Base-by-base conservation (phyloP, 2,888 invertebrate species). In the Diabrotica balteata region DNA sequence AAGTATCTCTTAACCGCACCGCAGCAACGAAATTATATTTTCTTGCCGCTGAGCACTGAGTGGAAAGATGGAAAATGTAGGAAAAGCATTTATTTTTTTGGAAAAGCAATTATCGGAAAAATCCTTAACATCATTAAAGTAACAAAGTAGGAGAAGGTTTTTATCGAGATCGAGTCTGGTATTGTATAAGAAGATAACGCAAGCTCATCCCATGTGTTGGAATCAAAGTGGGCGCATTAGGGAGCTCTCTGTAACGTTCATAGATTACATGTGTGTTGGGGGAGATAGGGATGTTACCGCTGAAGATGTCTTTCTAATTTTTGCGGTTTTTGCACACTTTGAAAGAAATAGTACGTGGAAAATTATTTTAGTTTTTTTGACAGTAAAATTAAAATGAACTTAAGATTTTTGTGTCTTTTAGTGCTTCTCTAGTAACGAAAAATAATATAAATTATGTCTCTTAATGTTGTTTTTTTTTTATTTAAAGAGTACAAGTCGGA, bases 141-240 rank as follows among this genome's bases (percentile, higher is more conserved):
- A 72, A 73, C 73, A 72, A 73, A 73, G 73, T 69, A 62, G 67
- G 71, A 66, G 64, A 58, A 67, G 69, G 63, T 69, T 74, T 74
- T 74, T 73, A 69, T 71, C 70, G 67, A 59, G 66, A 69, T 70
- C 61, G 65, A 64, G 62, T 69, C 66, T 72, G 69, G 70, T 67
- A 70, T 72, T 68, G 68, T 68, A 68, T 58, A 68, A 71, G 70
- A 64, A 72, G 71, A 73, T 72, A 74, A 68, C 71, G 71, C 67
- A 54, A 64, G 70, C 72, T 73, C 72, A 73, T 71, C 72, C 72
- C 72, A 69, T 71, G 74, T 74, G 72, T 72, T 69, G 70, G 71
- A 74, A 74, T 74, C 70, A 72, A 68, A 74, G 72, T 72, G 70
- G 72, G 68, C 62, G 72, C 72, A 72, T 74, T 72, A 70, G 67